Base-by-base conservation (phyloP, 2,797 vertebrate genomes). In the Orestias chungarensis region DNA sequence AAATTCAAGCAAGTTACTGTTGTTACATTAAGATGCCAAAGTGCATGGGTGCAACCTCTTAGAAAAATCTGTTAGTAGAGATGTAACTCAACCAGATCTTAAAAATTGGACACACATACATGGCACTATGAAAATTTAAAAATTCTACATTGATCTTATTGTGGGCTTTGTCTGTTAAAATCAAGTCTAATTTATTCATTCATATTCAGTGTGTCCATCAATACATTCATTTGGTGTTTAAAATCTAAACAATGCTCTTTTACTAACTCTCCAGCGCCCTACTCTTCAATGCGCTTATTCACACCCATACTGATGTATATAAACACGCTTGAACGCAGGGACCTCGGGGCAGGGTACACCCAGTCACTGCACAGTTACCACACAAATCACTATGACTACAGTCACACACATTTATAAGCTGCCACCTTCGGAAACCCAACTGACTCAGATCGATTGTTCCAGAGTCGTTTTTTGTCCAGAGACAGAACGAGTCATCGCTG, bases 381-480 rank as follows among this genome's bases (percentile, higher is more conserved):
- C 76, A 64, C 77, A 68, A n/a, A n/a, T 25, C 46, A 35, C 67
- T 40, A 11, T 65, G 64, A 66, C 31, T 72, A 38, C 74, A 74
- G 78, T 50, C 79, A 59, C 68, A 73, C 55, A 61, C 57, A 61
- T n/a, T 38, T 9, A 14, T 38, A 6, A 9, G 23, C 18, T 14
- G 18, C 18, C 20, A 3, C 66, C n/a, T 55, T 52, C 73, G 52
- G 66, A 89, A 76, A 68, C 75, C 73, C 77, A 82, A 88, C 70
- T 89, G 87, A 93, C 88, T 90, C 73, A 78, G 82, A 88, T 83
- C 80, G 82, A 90, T 90, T 12, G 73, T 67, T 64, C 40, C 72
- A 47, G 70, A 55, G 76, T 83, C 46, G 29, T 73, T 82, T 83
- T 86, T 75, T 68, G 82, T 74, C 70, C 81, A 38, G 78, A 84